Percentiles rank a stretch among this genome's conserved stretches.
Evolutionary conservation across 2,113 vertebrate genomes (phyloP).

Genomic region (Eretmochelys imbricata): DNA sequence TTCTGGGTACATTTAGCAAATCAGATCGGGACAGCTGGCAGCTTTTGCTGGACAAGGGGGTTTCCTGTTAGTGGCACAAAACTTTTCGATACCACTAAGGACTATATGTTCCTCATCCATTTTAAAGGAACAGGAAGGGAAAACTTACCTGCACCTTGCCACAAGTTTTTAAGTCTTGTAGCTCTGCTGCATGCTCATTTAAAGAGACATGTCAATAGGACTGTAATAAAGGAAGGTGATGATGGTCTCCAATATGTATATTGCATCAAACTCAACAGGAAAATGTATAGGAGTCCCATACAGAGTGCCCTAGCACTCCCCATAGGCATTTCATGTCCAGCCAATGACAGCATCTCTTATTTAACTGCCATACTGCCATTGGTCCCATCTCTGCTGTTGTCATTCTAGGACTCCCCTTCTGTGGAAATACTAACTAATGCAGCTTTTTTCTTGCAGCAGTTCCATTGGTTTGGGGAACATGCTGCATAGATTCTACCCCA

Average conservation of each 20-base stretch:
- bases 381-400: background rate
- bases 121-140: background rate
- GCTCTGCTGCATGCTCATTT: background rate
- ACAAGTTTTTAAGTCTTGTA: background rate
- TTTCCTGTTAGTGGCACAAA: background rate
- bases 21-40: conserved; percentile 24
- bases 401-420: background rate
- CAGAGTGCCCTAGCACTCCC: background rate
- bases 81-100: background rate
- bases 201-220: background rate
- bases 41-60: background rate
- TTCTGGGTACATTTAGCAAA: conserved; percentile 12
- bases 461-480: background rate
- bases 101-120: background rate
- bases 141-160: background rate
- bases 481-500: fast-evolving
- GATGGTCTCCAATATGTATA: background rate
- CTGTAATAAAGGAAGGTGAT: background rate
- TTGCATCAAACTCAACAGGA: background rate
- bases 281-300: background rate
- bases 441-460: background rate
- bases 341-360: background rate
- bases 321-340: background rate
- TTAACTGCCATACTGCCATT: background rate
- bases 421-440: background rate